Base-by-base conservation (phyloP, 2,888 invertebrate species). In the Odontomyia ornata region DNA sequence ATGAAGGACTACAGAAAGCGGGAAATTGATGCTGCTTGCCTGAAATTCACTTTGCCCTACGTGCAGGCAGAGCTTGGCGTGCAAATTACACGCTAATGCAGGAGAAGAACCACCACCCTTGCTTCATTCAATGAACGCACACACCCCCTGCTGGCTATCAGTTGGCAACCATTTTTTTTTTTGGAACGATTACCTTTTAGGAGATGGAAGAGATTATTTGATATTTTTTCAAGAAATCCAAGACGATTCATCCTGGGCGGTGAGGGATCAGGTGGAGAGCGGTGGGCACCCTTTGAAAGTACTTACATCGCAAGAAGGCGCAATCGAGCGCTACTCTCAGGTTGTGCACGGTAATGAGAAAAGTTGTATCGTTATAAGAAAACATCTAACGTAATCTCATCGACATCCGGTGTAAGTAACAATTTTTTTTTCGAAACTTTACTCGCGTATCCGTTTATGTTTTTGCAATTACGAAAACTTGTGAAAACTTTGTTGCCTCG, bases 321-420 rank as follows among this genome's bases (percentile, higher is more conserved):
- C n/a, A 18, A 65, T 18, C 4, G 18, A 18, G 60, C 15, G 25
- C n/a, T 23, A 23, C 21, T 69, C 25, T 46, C 36, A 25, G 69
- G 30, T 30, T 15, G 23, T 47, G 15, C 15, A 69, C 69, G 46
- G 69, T 69, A 69, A 69, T 69, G 69, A 69, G 69, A 69, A 69
- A 69, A 69, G 69, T 69, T 69, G 46, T 28, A 28, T 69, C 69
- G 69, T 69, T 69, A 69, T 69, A 47, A 46, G 36, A 30, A 47
- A 65, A 15, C 47, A 30, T 69, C 69, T 46, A 46, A 47, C 25
- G 47, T 69, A 69, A 69, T 69, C 69, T 30, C 46, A 69, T 69
- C 69, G 69, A 69, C 69, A 69, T 65, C 36, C 36, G 36, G 36
- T 21, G 65, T 36, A 65, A 27, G 65, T 36, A 65, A 27, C 46